These are phyloP conservation scores for Drepana arcuata DNA, from an alignment of 1,140 invertebrate genomes.

Conservation along the genomic window DNA sequence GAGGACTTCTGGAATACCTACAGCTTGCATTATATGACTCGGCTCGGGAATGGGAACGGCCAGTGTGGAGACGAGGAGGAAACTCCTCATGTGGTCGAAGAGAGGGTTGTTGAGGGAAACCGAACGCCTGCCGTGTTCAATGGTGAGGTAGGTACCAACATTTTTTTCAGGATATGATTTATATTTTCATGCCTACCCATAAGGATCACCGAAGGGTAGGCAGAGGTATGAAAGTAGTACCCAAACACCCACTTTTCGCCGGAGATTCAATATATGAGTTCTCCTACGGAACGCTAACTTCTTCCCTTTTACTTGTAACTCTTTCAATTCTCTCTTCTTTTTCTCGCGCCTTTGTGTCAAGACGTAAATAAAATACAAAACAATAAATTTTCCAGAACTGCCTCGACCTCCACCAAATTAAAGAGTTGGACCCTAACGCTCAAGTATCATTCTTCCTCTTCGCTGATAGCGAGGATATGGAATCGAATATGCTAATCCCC, in stretches of 20 bases:
- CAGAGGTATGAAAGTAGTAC: too few relatives aligned
- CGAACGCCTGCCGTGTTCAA: conserved; percentile 37
- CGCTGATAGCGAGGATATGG: conserved; percentile 32
- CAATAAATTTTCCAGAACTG: conserved; percentile 50
- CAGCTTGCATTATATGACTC: conserved; percentile 37
- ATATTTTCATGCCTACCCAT: too few relatives aligned
- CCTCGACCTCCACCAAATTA: conserved; percentile 60
- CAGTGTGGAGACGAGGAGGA: conserved; percentile 10
- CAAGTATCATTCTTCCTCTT: conserved; percentile 59
- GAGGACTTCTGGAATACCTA: conserved; percentile 53
- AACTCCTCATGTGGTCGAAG: conserved; percentile 9
- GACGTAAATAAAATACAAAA: too few relatives aligned
- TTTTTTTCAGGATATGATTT: too few relatives aligned
- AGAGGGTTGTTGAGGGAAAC: conserved; percentile 7
- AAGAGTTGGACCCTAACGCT: conserved; percentile 47
- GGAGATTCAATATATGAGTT: too few relatives aligned
- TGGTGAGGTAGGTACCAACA: conserved; percentile 32
- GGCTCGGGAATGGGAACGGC: conserved; percentile 6
- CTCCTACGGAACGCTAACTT: too few relatives aligned
- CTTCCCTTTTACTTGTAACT: too few relatives aligned
- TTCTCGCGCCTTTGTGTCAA: too few relatives aligned
- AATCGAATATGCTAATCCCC: too few relatives aligned
- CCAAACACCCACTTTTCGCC: too few relatives aligned
- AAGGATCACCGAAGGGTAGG: too few relatives aligned
- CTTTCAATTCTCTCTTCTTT: too few relatives aligned